Percentiles rank a stretch among this genome's conserved stretches.
phyloP scores from a whole-genome alignment of 1,140 invertebrate genomes.

The Teleopsis dalmanni region DNA sequence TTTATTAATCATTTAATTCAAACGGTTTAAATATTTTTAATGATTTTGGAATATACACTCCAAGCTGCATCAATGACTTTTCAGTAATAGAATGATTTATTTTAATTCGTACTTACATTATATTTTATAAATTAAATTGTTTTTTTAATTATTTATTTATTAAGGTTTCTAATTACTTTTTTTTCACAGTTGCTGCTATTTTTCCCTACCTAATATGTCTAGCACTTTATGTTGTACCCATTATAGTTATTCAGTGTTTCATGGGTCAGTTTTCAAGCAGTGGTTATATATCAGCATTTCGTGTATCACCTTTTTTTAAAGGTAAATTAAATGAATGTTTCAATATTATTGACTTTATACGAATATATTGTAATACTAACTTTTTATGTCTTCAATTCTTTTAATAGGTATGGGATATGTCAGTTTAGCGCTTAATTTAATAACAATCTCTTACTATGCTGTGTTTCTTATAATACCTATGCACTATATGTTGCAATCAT shows the following conservation, averaged over 20 bases:
- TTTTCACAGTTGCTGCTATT: slow-evolving; percentile 6
- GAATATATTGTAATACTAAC: neutral
- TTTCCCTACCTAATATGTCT: slow-evolving; percentile 26
- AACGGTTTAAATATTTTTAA: no score
- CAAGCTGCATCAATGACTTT: no score
- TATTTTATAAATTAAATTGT: no score
- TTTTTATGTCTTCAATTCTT: neutral
- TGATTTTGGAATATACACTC: no score
- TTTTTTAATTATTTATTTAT: no score
- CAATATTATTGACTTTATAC: neutral
- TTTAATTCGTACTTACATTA: no score
- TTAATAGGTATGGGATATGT: slow-evolving; percentile 33
- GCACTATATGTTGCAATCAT: slow-evolving; percentile 23
- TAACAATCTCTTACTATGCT: slow-evolving; percentile 23
- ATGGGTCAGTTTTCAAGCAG: slow-evolving; percentile 40
- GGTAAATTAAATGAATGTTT: slow-evolving; percentile 14
- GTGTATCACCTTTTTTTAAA: slow-evolving; percentile 35
- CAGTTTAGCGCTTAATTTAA: slow-evolving; percentile 21
- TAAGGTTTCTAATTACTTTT: no score
- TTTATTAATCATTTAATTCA: no score
- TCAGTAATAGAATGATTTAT: no score
- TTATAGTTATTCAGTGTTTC: slow-evolving; percentile 34
- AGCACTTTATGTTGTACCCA: slow-evolving; percentile 26
- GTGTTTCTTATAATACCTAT: slow-evolving; percentile 29
- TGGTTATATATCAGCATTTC: slow-evolving; percentile 37